Evolutionary conservation across 2,888 invertebrate genomes (phyloP), one percentile per base, ranked within the genome.

Genomic region (Syrphus vitripennis): DNA sequence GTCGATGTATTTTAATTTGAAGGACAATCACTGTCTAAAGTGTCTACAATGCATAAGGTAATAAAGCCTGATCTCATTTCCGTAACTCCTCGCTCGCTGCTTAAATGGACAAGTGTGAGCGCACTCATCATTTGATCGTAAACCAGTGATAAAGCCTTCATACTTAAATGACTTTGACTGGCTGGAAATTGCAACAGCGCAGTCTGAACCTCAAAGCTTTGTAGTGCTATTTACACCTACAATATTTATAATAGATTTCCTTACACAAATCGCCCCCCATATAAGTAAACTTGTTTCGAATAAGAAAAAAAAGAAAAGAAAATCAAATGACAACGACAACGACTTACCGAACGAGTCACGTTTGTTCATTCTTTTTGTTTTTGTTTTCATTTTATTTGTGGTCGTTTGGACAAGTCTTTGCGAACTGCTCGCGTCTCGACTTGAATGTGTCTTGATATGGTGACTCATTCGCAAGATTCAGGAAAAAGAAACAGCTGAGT

Each of bases 341-440:
- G 75, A 83, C 34, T n/a, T n/a, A n/a, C n/a, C n/a, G n/a, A n/a
- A n/a, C 65, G 50, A 65, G 76, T 84, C 80, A 84, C 76, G 50
- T 26, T 53, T 80, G 48, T 71, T 83, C 53, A 67, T 69, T 63
- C 59, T 59, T 45, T 75, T 65, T 37, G 37, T 76, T 31, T 16
- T 12, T 70, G 12, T 67, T 19, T 67, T 31, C 19, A 19, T 37
- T 59, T 21, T 21, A 26, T 63, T 31, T 42, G 29, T 29, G 65
- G 63, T 61, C 61, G 61, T 61, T 37, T 24, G 75, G 71, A 59
- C 67, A 65, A 76, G 78, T 75, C 80, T 80, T 84, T 70, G 76
- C 67, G 61, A 84, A 80, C 76, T 67, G 14, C 37, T 59, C 76
- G 59, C 70, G 61, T 61, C 71, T 70, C 37, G 78, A 45, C 63